Evolutionary conservation across 2,113 vertebrate species (phyloP), one percentile per base, ranked within the genome.

Genomic region (Platichthys flesus): DNA sequence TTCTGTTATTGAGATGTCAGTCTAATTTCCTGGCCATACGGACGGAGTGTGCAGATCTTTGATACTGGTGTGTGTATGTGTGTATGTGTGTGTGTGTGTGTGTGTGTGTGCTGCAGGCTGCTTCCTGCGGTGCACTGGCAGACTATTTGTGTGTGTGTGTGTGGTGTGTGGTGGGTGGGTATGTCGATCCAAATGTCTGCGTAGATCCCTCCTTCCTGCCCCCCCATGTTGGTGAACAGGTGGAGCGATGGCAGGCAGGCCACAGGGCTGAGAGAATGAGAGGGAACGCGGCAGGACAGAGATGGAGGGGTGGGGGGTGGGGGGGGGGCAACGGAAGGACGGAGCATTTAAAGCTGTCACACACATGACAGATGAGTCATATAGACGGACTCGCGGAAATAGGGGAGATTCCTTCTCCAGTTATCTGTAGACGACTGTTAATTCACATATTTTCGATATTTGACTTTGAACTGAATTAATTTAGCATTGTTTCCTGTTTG

Each of bases 1-100:
- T 87, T 87, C 78, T 89, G 84, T 90, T 92, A 93, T 93, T 92
- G 89, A 92, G 90, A 92, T 83, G 88, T 93, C 90, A 93, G 80
- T 90, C 85, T 89, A 89, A 93, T 92, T 90, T 93, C 88, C 91
- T 90, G 92, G 84, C 88, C 91, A 90, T 90, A 90, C 66, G 90
- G 89, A 75, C 7, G 31, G 78, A 82, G 89, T 84, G 88, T 74
- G 84, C 37, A 6, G 51, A 64, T 76, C 74, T 81, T 87, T 87
- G 80, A 69, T 59, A 67, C 15, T 31, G 6, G 74, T 64, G 76
- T 18, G 76, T 21, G 76, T 37, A 71, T 18, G 76, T 21, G 76
- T 37, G 71, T 71, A 75, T 37, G 76, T 18, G 76, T 21, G 76
- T 37, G 71, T 71, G 78, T 37, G 74, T 4, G 42, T 21, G 76